Evolutionary conservation across 1,140 invertebrate species (phyloP).

Genomic region (Colletes latitarsis): DNA sequence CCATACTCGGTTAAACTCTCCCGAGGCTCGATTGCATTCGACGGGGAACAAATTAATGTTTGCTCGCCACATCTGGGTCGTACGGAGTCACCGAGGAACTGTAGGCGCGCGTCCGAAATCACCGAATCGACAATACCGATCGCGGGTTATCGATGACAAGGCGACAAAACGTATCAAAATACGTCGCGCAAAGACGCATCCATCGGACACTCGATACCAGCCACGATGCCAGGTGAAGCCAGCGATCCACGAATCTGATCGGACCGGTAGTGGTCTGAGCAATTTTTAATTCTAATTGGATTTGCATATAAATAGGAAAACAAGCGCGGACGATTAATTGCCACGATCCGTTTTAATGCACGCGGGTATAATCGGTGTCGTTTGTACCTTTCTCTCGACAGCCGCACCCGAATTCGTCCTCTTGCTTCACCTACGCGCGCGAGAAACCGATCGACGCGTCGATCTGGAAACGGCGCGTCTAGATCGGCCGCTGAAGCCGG

Average conservation of each 20-base stretch:
- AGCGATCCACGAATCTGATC: not conserved
- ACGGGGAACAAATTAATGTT: constrained; percentile 73
- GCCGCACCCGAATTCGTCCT: constrained; percentile 54
- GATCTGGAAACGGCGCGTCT: constrained; percentile 48
- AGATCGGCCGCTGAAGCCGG: constrained; percentile 10
- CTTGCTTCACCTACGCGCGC: constrained; percentile 20
- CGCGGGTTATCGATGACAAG: constrained; percentile 36
- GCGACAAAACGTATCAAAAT: constrained; percentile 46
- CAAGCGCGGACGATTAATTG: constrained; percentile 51
- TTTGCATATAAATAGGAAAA: not conserved
- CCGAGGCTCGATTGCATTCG: constrained; percentile 65
- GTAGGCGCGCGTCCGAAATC: constrained; percentile 6
- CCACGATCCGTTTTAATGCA: constrained; percentile 52
- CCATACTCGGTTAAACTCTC: constrained; percentile 70
- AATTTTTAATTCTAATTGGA: not conserved
- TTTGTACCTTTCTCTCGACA: constrained; percentile 54
- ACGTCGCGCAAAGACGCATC: constrained; percentile 1
- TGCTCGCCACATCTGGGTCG: constrained; percentile 55
- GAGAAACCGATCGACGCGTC: constrained; percentile 48
- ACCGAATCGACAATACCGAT: not conserved
- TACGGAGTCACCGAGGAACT: not conserved
- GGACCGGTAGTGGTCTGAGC: too few relatives aligned
- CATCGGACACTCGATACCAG: constrained; percentile 22
- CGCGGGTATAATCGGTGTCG: constrained; percentile 51
- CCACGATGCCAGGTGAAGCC: constrained; percentile 29